Base-by-base conservation (phyloP, 1,140 invertebrate genomes). In the Halictus rubicundus region DNA sequence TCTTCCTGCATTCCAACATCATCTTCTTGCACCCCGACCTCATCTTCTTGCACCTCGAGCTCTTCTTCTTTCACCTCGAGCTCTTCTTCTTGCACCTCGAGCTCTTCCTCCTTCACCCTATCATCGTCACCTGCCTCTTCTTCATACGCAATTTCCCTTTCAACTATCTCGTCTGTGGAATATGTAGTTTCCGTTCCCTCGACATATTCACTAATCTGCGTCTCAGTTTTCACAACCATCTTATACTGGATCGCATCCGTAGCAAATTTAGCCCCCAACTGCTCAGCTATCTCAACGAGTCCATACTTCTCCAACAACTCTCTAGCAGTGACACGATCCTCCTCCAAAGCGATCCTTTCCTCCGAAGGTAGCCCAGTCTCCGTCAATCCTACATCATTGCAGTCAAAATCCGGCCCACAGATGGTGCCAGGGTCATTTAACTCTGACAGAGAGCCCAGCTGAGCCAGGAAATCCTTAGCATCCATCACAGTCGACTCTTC, bases 381-480 rank as follows among this genome's bases (percentile, higher is more conserved):
- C 16, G 69, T 68, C 6, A 68, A 2, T 2, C 73, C 69, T 10
- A 61, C 12, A 14, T 82, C 87, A n/a, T 88, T 83, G 77, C 88
- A 88, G 9, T 42, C 16, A 42, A 72, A 78, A 12, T 75, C 81
- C 0, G 74, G 70, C 10, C 65, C n/a, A 10, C 88, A 88, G 7
- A 73, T 19, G 7, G 72, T 71, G 3, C 81, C 85, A 0, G 80
- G 81, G 2, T 71, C 72, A 8, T 86, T 75, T 8, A 81, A 5
- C 2, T 81, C 81, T 8, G 83, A 83, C 1, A 79, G 27, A 3
- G 76, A 83, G 0, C 39, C 73, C n/a, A 81, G 52, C 16, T 49
- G 23, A 0, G 27, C 63, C 12, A 83, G 61, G 9, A 79, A 84
- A 0, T 59, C 54, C 2, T n/a, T n/a, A 32, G 46, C 64, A 37